These are phyloP conservation scores for Lissonota sp. DNA, from an alignment of 2,888 invertebrate species.

Conservation along the genomic window DNA sequence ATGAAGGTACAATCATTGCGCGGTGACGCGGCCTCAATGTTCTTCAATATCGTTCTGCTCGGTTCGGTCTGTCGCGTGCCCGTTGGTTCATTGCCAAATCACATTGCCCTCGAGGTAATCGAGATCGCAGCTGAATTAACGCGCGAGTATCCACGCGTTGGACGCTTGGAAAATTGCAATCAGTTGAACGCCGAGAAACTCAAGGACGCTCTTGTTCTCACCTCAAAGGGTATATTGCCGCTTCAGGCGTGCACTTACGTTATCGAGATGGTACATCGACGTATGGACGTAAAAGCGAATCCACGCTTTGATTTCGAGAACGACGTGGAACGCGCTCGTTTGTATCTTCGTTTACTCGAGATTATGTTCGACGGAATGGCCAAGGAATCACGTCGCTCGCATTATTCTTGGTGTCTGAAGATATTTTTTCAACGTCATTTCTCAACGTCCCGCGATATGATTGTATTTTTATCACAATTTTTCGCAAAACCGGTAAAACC, in stretches of 20 bases:
- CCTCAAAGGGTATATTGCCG: slow-evolving; percentile 76
- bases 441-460: slow-evolving; percentile 71
- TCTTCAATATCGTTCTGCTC: slow-evolving; percentile 80
- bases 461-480: slow-evolving; percentile 78
- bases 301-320: slow-evolving; percentile 76
- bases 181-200: slow-evolving; percentile 79
- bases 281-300: slow-evolving; percentile 76
- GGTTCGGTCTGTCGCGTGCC: slow-evolving; percentile 80
- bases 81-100: slow-evolving; percentile 73
- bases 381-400: slow-evolving; percentile 67
- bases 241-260: slow-evolving; percentile 80
- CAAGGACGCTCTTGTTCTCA: slow-evolving; percentile 73
- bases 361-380: slow-evolving; percentile 78
- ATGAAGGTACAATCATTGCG: slow-evolving; percentile 75
- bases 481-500: slow-evolving; percentile 76
- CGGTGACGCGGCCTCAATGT: slow-evolving; percentile 77
- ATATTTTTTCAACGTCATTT: slow-evolving; percentile 81
- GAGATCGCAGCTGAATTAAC: slow-evolving; percentile 79
- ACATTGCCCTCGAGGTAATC: slow-evolving; percentile 76
- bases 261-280: slow-evolving; percentile 80
- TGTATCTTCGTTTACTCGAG: slow-evolving; percentile 77
- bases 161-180: slow-evolving; percentile 72
- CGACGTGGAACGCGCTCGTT: slow-evolving; percentile 73
- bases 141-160: slow-evolving; percentile 73
- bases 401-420: slow-evolving; percentile 79